Evolutionary conservation across 2,113 vertebrate genomes (phyloP), one percentile per base, ranked within the genome.

Genomic region (Puma concolor): DNA sequence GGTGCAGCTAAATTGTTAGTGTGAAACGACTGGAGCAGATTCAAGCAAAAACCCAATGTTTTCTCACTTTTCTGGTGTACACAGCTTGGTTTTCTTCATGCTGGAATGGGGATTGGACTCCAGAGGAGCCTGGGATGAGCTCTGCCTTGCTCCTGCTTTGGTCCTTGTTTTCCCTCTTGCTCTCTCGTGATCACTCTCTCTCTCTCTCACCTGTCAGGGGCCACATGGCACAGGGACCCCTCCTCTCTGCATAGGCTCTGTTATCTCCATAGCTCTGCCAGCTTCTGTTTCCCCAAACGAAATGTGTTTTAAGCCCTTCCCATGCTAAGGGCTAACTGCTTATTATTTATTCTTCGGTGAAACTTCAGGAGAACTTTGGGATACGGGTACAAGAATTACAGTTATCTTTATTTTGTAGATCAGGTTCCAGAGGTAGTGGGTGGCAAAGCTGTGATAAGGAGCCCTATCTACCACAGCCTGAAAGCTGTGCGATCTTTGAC

Each of bases 101-200:
- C 13, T 23, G 23, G 50, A 14, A 33, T 0, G 0, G n/a, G 33
- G 48, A 3, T 10, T 7, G 17, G 41, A 36, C 0, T 48, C 44
- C 66, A n/a, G 0, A 1, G 48, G 89, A 57, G 64, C 64, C 77
- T 31, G 44, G 48, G 21, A 31, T 33, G 33, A 12, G 5, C 41
- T 11, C 23, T 50, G 66, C 44, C 31, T 87, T 23, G 23, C 13
- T 50, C 41, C 7, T 33, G 4, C 7, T 15, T 33, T 25, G 9
- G n/a, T 33, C 31, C 67, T 88, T 6, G 13, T 6, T 38, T 63
- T 27, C 44, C 16, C 54, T 21, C 48, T 3, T 9, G 33, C 1
- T 19, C 2, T 38, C 27, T 33, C 38, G 2, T 2, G 5, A 4
- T 63, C 74, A 63, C 5, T 3, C 63, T 17, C 15, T 67, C 44